Conservation (phyloP, 2,113 vertebrate species). For the Menura novaehollandiae region DNA sequence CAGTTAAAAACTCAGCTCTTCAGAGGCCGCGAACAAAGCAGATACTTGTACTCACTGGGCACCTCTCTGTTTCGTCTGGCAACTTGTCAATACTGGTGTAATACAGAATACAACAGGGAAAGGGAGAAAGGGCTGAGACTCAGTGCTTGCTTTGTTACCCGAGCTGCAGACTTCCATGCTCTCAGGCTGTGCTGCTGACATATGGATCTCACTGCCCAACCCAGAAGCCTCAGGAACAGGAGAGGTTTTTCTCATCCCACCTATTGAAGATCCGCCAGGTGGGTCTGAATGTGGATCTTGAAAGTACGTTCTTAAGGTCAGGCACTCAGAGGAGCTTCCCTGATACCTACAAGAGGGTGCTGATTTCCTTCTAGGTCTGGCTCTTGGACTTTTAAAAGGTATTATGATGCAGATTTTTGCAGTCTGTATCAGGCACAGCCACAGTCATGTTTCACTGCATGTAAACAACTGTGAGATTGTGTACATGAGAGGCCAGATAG, state of each 20-base stretch:
- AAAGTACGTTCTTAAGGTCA: neutral
- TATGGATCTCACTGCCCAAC: neutral
- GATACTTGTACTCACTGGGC: neutral
- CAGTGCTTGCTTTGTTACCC: neutral
- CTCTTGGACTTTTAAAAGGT: neutral
- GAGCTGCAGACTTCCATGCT: neutral
- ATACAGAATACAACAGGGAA: neutral
- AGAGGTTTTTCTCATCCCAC: neutral
- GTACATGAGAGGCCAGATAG: neutral
- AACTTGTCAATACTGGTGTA: neutral
- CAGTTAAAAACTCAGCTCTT: neutral
- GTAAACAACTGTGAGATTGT: neutral
- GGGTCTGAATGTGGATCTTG: neutral
- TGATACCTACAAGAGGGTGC: neutral
- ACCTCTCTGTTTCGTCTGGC: neutral
- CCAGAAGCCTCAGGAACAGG: neutral
- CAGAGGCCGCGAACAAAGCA: neutral
- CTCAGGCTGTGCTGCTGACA: neutral
- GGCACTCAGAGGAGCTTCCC: neutral
- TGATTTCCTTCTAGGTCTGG: neutral
- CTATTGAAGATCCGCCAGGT: neutral
- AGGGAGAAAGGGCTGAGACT: neutral
- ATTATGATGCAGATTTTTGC: neutral
- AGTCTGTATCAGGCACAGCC: neutral
- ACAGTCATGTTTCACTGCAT: rapidly evolving